phyloP scores from a whole-genome alignment of 2,888 invertebrate genomes.

The Monoplex corrugatus region DNA sequence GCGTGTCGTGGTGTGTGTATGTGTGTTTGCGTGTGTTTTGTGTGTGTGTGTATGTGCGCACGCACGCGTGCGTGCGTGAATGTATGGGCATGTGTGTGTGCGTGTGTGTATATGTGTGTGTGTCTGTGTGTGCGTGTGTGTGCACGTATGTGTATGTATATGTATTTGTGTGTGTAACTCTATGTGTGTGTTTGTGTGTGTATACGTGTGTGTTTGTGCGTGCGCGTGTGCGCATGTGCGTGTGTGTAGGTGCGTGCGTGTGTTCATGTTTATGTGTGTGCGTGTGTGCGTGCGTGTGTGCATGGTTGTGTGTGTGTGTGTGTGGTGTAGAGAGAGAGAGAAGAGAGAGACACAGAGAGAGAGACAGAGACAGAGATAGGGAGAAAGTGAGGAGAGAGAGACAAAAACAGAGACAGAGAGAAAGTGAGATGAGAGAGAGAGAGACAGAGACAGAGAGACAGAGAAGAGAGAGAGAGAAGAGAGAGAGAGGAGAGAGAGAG shows the following conservation, averaged over 20 bases:
- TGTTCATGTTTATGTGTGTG: neutral
- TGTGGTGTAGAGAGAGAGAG: neutral
- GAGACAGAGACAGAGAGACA: neutral
- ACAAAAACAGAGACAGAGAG: neutral
- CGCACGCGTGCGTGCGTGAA: neutral
- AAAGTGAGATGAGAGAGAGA: neutral
- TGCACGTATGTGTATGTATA: neutral
- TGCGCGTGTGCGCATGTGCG: neutral
- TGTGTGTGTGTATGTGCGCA: neutral
- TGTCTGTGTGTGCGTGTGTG: neutral
- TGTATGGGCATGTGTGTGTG: neutral
- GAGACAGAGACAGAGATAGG: neutral
- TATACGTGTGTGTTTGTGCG: too few species aligned
- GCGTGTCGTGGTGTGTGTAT: neutral
- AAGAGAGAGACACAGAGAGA: neutral
- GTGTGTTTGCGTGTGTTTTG: neutral
- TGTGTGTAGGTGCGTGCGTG: conserved; percentile 9
- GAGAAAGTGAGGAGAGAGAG: neutral
- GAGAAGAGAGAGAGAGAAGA: neutral
- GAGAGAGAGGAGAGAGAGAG: neutral
- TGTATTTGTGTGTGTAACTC: neutral
- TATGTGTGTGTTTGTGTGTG: neutral
- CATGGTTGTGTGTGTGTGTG: neutral
- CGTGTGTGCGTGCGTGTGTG: too few species aligned
- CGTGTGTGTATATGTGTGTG: neutral